These are phyloP conservation scores for Caenorhabditis angaria DNA, from an alignment of 2,888 invertebrate genomes.

Conservation along the genomic window DNA sequence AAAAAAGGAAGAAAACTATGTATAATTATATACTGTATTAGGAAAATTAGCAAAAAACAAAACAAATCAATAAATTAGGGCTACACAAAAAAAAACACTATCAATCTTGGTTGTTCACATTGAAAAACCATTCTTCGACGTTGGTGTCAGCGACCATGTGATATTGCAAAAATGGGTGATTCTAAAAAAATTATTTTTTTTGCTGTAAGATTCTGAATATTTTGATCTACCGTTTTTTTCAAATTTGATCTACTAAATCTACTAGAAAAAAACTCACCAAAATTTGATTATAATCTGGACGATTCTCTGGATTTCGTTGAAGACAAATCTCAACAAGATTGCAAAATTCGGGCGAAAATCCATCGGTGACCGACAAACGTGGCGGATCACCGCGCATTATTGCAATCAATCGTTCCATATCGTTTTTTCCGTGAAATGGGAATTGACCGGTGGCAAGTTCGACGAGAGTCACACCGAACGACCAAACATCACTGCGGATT, in stretches of 20 bases:
- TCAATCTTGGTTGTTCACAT: slow-evolving; percentile 19
- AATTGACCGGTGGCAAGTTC: slow-evolving; percentile 96
- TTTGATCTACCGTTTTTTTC: background rate
- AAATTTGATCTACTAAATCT: no score
- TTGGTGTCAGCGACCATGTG: slow-evolving; percentile 31
- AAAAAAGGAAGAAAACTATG: no score
- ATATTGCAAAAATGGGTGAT: slow-evolving; percentile 21
- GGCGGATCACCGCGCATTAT: slow-evolving; percentile 80
- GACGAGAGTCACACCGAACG: slow-evolving; percentile 83
- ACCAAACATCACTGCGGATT: slow-evolving; percentile 99
- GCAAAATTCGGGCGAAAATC: slow-evolving; percentile 54
- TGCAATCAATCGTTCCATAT: slow-evolving; percentile 88
- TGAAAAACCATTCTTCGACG: slow-evolving; percentile 46
- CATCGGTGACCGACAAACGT: slow-evolving; percentile 19
- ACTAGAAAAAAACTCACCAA: slow-evolving; percentile 38
- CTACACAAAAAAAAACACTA: background rate
- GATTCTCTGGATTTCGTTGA: slow-evolving; percentile 54
- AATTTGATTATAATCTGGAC: slow-evolving; percentile 67
- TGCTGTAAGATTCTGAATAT: no score
- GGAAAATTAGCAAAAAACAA: background rate
- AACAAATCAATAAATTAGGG: background rate
- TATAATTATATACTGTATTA: no score
- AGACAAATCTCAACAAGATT: slow-evolving; percentile 64
- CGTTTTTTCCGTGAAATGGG: slow-evolving; percentile 79
- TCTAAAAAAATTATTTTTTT: slow-evolving; percentile 9